Evolutionary conservation across 30 jellyfish, hydroid and myxozoan species (phyloP).

Genomic region (Cassiopea andromeda): DNA sequence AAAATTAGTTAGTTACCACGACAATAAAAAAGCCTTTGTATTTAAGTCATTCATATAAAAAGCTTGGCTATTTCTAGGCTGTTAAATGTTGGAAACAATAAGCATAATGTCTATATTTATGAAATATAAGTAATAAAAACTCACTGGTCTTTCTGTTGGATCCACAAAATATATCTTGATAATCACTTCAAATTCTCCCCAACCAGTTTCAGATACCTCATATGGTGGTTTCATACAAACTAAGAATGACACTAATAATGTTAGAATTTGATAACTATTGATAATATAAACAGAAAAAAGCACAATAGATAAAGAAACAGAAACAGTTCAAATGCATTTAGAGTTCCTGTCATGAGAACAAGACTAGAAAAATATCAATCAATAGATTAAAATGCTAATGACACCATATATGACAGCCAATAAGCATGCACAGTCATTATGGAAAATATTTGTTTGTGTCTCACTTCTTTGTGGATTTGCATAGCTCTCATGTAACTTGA

Average conservation of each 20-base stretch:
- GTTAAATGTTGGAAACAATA: no score
- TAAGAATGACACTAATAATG: slow-evolving; percentile 9
- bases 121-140: slow-evolving; percentile 12
- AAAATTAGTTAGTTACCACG: no score
- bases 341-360: no score
- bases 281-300: neutral
- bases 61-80: neutral
- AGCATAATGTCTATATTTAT: neutral
- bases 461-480: slow-evolving; percentile 91
- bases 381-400: neutral
- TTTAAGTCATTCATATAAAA: no score
- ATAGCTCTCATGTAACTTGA: slow-evolving; percentile 97
- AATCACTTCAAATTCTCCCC: slow-evolving; percentile 99
- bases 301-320: neutral
- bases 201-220: slow-evolving; percentile 97
- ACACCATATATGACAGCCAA: neutral
- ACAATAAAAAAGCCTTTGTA: no score
- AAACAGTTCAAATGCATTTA: neutral
- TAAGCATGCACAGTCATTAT: no score
- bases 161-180: slow-evolving; percentile 93
- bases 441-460: no score
- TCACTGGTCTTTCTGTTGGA: slow-evolving; percentile 97
- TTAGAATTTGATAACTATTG: neutral
- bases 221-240: slow-evolving; percentile 95
- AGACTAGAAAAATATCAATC: no score